Conservation (phyloP, 2,888 invertebrate species). For the Nineta flava region DNA sequence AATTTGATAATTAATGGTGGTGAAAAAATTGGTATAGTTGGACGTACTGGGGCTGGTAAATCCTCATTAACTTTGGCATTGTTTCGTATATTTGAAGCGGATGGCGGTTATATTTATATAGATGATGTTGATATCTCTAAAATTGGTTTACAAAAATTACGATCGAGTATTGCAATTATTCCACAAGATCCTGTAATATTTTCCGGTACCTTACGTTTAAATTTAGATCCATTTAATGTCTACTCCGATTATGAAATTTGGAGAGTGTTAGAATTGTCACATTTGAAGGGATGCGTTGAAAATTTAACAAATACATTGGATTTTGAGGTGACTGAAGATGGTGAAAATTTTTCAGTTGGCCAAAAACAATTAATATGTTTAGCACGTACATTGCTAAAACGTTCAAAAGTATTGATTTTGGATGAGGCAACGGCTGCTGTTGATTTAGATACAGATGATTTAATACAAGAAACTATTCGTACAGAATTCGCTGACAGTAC, state of each 20-base stretch:
- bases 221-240: slow-evolving; percentile 77
- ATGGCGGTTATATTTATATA: slow-evolving; percentile 64
- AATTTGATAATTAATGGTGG: slow-evolving; percentile 62
- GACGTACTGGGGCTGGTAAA: slow-evolving; percentile 83
- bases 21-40: slow-evolving; percentile 83
- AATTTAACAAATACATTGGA: slow-evolving; percentile 57
- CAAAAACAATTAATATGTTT: slow-evolving; percentile 80
- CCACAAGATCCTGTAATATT: slow-evolving; percentile 91
- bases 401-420: slow-evolving; percentile 69
- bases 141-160: slow-evolving; percentile 71
- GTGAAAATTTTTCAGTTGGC: slow-evolving; percentile 81
- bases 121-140: slow-evolving; percentile 68
- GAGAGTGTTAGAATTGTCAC: slow-evolving; percentile 76
- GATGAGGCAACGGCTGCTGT: slow-evolving; percentile 87
- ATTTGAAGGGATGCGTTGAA: slow-evolving; percentile 62
- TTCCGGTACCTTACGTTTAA: slow-evolving; percentile 77
- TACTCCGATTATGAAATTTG: slow-evolving; percentile 74
- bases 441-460: slow-evolving; percentile 79
- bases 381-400: slow-evolving; percentile 67
- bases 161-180: slow-evolving; percentile 73
- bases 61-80: slow-evolving; percentile 75
- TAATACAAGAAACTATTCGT: slow-evolving; percentile 78
- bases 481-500: slow-evolving; percentile 76
- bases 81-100: slow-evolving; percentile 80
- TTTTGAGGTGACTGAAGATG: slow-evolving; percentile 80